phyloP scores from a whole-genome alignment of 2,888 invertebrate genomes.

The Creontiades dilutus region DNA sequence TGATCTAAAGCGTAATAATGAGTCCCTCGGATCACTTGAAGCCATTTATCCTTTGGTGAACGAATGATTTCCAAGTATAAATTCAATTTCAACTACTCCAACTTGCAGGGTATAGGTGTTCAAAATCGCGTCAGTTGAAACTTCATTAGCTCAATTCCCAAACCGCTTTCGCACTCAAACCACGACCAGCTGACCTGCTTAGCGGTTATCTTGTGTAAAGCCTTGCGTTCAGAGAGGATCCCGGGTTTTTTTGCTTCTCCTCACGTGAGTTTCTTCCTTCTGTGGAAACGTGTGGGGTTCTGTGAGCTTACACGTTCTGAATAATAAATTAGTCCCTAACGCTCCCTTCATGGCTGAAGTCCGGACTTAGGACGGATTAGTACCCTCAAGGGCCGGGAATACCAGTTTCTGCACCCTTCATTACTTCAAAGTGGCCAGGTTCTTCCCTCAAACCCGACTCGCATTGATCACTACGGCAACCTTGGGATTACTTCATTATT shows the following conservation, averaged over 20 bases:
- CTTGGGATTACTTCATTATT: background rate
- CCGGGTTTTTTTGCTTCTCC: background rate
- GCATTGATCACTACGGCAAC: background rate
- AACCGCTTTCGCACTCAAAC: background rate
- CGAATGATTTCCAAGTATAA: too few species aligned
- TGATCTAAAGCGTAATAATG: too few species aligned
- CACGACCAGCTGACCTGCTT: conserved; percentile 21
- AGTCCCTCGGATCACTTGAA: too few species aligned
- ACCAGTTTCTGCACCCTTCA: background rate
- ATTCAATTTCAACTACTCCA: background rate
- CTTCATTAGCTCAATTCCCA: background rate
- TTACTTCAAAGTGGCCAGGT: background rate
- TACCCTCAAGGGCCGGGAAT: background rate
- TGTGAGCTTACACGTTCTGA: conserved; percentile 14
- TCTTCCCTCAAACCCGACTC: background rate
- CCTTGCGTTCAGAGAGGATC: background rate
- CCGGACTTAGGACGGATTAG: background rate
- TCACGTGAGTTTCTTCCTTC: conserved; percentile 35
- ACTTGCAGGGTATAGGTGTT: background rate
- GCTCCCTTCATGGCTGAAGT: background rate
- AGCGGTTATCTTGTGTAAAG: conserved; percentile 1
- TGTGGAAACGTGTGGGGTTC: conserved; percentile 8
- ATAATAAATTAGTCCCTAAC: conserved; percentile 51
- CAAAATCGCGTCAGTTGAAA: background rate
- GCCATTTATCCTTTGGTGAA: too few species aligned